These are phyloP conservation scores for Matsumurasca onukii DNA, from an alignment of 1,140 invertebrate genomes.

Conservation along the genomic window DNA sequence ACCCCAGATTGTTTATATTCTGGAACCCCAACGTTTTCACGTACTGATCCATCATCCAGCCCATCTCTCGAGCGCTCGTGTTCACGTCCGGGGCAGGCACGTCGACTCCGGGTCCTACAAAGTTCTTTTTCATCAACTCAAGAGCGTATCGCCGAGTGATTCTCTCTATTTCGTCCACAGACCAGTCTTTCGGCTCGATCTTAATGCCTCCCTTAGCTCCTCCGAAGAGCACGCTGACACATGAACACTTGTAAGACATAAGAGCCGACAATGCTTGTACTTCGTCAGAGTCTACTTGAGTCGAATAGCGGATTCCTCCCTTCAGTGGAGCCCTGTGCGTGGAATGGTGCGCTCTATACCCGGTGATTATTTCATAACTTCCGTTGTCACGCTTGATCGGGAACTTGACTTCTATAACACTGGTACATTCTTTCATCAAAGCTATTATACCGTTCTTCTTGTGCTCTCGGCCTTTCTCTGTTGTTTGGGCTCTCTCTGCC, in stretches of 20 bases:
- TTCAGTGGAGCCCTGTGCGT: conserved; percentile 78
- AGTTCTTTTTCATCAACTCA: conserved; percentile 85
- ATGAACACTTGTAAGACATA: conserved; percentile 83
- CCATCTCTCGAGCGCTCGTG: conserved; percentile 79
- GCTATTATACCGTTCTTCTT: conserved; percentile 67
- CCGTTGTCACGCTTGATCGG: conserved; percentile 77
- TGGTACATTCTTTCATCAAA: conserved; percentile 72
- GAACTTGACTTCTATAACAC: conserved; percentile 74
- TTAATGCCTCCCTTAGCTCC: conserved; percentile 86
- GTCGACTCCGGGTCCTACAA: conserved; percentile 82
- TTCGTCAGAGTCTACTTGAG: conserved; percentile 70
- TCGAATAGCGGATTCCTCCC: conserved; percentile 79
- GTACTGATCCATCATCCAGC: conserved; percentile 84
- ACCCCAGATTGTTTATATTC: conserved; percentile 83
- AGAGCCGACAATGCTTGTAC: conserved; percentile 82
- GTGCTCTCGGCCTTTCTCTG: conserved; percentile 60
- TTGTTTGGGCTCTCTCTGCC: conserved; percentile 22
- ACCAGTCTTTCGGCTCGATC: conserved; percentile 79
- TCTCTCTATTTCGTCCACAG: conserved; percentile 77
- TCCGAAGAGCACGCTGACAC: conserved; percentile 77
- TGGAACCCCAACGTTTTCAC: conserved; percentile 68
- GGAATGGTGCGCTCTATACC: conserved; percentile 82
- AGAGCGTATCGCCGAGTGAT: conserved; percentile 84
- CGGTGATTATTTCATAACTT: conserved; percentile 75
- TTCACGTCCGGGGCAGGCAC: conserved; percentile 85